phyloP scores from a whole-genome alignment of 2,888 invertebrate species.

The Periphyllus acericola region DNA sequence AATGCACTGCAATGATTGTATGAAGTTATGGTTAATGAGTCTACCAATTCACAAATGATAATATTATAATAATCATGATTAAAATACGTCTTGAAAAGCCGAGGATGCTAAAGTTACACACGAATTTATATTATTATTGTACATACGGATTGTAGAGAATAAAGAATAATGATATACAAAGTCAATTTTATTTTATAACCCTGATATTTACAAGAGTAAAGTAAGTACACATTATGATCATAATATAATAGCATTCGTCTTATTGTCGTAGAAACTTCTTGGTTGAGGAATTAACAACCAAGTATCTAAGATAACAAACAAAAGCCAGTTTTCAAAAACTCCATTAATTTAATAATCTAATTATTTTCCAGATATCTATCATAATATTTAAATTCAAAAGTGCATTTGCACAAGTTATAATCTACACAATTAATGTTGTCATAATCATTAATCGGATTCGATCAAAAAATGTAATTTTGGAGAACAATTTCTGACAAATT shows the following conservation, averaged over 20 bases:
- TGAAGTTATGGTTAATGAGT: not conserved
- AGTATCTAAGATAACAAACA: not conserved
- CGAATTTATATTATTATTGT: no score
- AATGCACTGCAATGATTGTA: constrained; percentile 7
- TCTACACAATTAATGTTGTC: not conserved
- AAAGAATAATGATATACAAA: not conserved
- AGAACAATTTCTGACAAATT: constrained; percentile 11
- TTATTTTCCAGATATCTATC: not conserved
- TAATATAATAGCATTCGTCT: not conserved
- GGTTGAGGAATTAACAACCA: not conserved
- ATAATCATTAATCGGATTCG: not conserved
- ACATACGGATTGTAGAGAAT: no score
- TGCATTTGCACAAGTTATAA: constrained; percentile 6
- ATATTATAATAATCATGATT: not conserved
- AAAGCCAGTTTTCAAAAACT: not conserved
- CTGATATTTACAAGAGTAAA: no score
- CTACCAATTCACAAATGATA: not conserved
- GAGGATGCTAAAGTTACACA: no score
- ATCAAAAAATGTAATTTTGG: constrained; percentile 26
- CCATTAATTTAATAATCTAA: not conserved
- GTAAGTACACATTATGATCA: not conserved
- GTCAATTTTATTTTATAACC: no score
- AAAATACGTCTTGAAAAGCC: not conserved
- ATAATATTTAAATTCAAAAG: not conserved
- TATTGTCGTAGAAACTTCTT: not conserved